Base-by-base conservation (phyloP, 2,888 invertebrate genomes). In the Pycnomerus fuliginosus region DNA sequence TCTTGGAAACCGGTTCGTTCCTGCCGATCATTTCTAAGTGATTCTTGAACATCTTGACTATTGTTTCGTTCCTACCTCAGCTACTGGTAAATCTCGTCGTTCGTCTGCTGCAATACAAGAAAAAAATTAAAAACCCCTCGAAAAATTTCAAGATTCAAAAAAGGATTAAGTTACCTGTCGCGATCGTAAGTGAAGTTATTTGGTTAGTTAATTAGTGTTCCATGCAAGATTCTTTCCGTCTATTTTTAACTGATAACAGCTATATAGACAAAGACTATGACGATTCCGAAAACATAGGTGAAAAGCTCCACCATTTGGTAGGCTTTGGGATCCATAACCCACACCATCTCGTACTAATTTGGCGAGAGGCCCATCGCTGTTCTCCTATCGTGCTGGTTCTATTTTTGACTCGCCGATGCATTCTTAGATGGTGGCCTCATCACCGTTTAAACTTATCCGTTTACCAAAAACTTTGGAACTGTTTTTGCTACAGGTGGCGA, bases 1-100 rank as follows among this genome's bases (percentile, higher is more conserved):
- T 91, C 80, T 88, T 90, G 77, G 88, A 87, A 72, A 90, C 84
- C 73, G 87, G 83, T 80, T 91, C 91, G 75, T 91, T 90, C 77
- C 90, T 85, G 78, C 90, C 89, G 74, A 91, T 91, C 88, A 91
- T 90, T 79, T 90, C 90, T 78, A 91, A 84, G 79, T 91, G 91
- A 76, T 78, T 87, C 80, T 86, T 90, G 79, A 90, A 89, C 87
- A 90, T 87, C 80, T 84, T 87, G 80, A 75, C 67, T 78, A 72
- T 76, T 72, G 79, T 79, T 79, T 79, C 43, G 47, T 49, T 52
- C 44, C 57, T 57, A 54, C 49, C 49, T 56, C 48, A 56, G 53
- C 52, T 56, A 42, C 20, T 14, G 12, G 36, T 28, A 43, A 43
- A 36, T 36, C 40, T 39, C 39, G 80, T 76, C 79, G 82, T 82